Conservation (phyloP, 2,797 vertebrate genomes). For the Uromys caudimaculatus region DNA sequence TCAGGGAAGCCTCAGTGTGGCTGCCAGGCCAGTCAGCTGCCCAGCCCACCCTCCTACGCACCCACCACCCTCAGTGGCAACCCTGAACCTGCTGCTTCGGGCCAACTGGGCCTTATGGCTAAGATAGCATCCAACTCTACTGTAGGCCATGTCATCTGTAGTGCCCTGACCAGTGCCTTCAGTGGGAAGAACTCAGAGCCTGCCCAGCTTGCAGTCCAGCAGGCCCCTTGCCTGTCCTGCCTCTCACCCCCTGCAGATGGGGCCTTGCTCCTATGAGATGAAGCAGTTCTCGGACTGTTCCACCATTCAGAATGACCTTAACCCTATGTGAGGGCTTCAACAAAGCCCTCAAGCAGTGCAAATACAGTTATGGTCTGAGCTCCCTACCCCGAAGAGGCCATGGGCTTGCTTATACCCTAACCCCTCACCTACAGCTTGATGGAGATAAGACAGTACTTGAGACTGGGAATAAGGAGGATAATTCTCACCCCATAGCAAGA, state of each 20-base stretch:
- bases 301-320: slow-evolving; percentile 93
- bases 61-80: slow-evolving; percentile 85
- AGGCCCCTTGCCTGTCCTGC: slow-evolving; percentile 87
- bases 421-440: slow-evolving; percentile 9
- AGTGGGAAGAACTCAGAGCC: slow-evolving; percentile 91
- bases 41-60: slow-evolving; percentile 83
- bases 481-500: slow-evolving; percentile 4
- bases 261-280: slow-evolving; percentile 95
- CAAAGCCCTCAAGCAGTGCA: slow-evolving; percentile 96
- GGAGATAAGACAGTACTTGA: slow-evolving; percentile 63
- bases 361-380: slow-evolving; percentile 88
- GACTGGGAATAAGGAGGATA: background rate
- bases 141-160: slow-evolving; percentile 93
- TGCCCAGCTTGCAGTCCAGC: slow-evolving; percentile 84
- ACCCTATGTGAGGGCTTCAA: slow-evolving; percentile 95
- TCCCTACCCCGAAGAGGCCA: slow-evolving; percentile 70
- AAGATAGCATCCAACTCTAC: slow-evolving; percentile 94
- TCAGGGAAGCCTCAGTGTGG: slow-evolving; percentile 81
- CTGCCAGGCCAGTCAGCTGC: slow-evolving; percentile 78
- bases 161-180: slow-evolving; percentile 92
- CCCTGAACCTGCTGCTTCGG: slow-evolving; percentile 86
- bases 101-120: slow-evolving; percentile 95
- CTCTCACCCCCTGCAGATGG: slow-evolving; percentile 77
- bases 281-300: slow-evolving; percentile 96
- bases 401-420: background rate